phyloP scores from a whole-genome alignment of 1,140 invertebrate genomes.

The Atta texana region DNA sequence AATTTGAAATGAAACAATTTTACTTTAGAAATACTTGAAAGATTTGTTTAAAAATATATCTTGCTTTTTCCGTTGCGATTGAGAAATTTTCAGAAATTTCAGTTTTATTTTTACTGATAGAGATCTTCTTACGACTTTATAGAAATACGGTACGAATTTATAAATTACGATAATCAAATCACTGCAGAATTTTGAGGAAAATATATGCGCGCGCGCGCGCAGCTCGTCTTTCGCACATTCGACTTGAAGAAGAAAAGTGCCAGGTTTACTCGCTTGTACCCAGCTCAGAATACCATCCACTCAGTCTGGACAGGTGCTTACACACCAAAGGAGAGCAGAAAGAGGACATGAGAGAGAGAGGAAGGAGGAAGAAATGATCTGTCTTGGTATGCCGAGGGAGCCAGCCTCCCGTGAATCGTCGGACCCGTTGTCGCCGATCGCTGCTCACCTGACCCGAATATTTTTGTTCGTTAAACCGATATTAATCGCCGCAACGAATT shows the following conservation, averaged over 20 bases:
- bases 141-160: neutral
- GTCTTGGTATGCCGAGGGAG: slow-evolving; percentile 78
- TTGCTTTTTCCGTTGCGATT: too few species aligned
- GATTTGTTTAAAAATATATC: neutral
- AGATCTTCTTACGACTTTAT: neutral
- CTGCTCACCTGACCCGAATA: slow-evolving; percentile 72
- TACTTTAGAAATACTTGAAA: neutral
- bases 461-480: slow-evolving; percentile 58
- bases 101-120: neutral
- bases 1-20: neutral
- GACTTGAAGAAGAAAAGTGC: neutral
- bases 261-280: slow-evolving; percentile 46
- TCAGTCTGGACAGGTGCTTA: slow-evolving; percentile 74
- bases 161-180: neutral
- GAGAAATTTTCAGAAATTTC: neutral
- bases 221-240: neutral
- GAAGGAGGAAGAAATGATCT: slow-evolving; percentile 73
- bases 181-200: slow-evolving; percentile 12
- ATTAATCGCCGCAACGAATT: slow-evolving; percentile 53
- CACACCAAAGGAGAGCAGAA: slow-evolving; percentile 59
- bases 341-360: slow-evolving; percentile 44
- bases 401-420: slow-evolving; percentile 77
- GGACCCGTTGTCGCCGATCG: slow-evolving; percentile 70
- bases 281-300: slow-evolving; percentile 61
- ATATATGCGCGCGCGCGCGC: neutral